A percentile compares a stretch with the other conserved stretches of the same genome.
phyloP scores from a whole-genome alignment of 1,140 invertebrate species.

The Tetraneura akinire region DNA sequence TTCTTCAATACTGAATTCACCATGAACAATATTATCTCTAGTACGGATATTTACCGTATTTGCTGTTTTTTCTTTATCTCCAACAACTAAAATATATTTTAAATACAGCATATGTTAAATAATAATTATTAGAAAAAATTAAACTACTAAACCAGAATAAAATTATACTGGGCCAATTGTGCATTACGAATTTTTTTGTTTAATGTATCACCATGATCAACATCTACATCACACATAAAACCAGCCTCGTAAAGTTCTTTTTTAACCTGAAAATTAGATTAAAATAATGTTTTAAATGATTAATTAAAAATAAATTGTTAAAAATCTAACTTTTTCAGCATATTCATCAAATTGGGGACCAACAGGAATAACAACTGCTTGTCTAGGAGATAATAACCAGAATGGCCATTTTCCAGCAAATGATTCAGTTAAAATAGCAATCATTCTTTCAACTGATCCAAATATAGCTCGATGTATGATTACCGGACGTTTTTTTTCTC shows the following conservation, averaged over 20 bases:
- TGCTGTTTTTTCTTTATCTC: conserved; percentile 88
- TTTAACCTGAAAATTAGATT: conserved; percentile 61
- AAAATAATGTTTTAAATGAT: neutral
- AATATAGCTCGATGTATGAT: conserved; percentile 98
- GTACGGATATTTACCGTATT: conserved; percentile 96
- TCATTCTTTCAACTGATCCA: conserved; percentile 97
- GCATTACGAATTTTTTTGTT: conserved; percentile 98
- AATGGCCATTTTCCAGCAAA: conserved; percentile 99
- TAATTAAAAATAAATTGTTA: neutral
- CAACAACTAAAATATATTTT: conserved; percentile 74
- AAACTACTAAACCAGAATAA: conserved; percentile 79
- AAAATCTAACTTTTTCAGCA: conserved; percentile 70
- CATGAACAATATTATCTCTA: conserved; percentile 94
- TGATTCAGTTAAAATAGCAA: conserved; percentile 95
- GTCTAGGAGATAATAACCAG: conserved; percentile 96
- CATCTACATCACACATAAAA: conserved; percentile 89
- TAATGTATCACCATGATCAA: conserved; percentile 90
- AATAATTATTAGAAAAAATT: conserved; percentile 12
- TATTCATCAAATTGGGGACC: conserved; percentile 83
- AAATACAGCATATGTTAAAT: too few relatives aligned
- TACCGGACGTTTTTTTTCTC: conserved; percentile 89
- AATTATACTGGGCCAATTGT: conserved; percentile 97
- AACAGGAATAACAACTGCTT: conserved; percentile 89
- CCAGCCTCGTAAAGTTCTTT: conserved; percentile 79
- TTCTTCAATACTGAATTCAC: conserved; percentile 81